Percentiles rank a stretch among this genome's conserved stretches.
Evolutionary conservation across 2,797 vertebrate species (phyloP).

Genomic region (Pteronotus mesoamericanus): DNA sequence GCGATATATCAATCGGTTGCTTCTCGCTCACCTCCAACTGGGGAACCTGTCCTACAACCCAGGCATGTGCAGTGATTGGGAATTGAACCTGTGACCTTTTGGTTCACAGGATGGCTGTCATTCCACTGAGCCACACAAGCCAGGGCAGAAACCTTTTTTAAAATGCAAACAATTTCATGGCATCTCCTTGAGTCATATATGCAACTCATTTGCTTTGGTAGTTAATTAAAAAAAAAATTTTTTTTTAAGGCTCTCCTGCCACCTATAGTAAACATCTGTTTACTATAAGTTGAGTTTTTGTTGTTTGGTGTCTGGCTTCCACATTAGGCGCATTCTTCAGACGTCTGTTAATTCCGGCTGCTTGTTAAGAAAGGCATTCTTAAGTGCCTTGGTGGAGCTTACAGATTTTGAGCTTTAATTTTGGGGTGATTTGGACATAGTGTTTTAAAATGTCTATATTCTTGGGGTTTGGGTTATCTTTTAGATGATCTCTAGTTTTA

Average conservation of each 20-base stretch:
- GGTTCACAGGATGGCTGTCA: background rate
- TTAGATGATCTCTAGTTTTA: background rate
- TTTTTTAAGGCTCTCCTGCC: background rate
- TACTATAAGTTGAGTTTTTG: background rate
- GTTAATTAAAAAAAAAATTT: background rate
- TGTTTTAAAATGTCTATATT: background rate
- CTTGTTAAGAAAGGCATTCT: background rate
- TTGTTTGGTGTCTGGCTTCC: background rate
- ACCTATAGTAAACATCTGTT: background rate
- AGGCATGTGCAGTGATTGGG: background rate
- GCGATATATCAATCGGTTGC: background rate
- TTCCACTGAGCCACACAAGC: background rate
- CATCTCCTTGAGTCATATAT: background rate
- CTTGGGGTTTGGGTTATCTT: background rate
- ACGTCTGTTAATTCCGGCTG: background rate
- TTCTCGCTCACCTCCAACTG: background rate
- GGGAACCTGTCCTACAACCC: background rate
- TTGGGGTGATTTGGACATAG: background rate
- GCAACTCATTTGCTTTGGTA: background rate
- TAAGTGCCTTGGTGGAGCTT: background rate
- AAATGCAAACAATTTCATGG: background rate
- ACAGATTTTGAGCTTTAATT: background rate
- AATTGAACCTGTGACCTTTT: background rate
- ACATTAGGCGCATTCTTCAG: background rate
- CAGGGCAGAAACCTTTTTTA: background rate